A percentile compares a stretch with the other conserved stretches of the same genome.
Evolutionary conservation across 1,140 invertebrate species (phyloP).

Genomic region (Brachionus plicatilis): DNA sequence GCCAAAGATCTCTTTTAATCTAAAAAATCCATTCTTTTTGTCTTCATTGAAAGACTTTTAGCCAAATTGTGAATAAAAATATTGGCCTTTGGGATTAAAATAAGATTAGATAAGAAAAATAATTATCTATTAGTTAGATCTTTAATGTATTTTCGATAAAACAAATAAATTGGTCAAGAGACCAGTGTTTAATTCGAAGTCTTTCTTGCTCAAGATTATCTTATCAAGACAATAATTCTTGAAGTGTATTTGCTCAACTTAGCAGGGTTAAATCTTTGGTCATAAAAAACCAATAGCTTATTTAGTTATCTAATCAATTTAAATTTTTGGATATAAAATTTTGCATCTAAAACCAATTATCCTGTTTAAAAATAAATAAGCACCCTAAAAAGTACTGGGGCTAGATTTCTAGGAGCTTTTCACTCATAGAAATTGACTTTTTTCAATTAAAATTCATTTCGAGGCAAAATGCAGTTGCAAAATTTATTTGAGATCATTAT

Average conservation of each 20-base stretch:
- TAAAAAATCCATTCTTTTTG: not conserved
- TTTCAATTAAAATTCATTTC: too few relatives aligned
- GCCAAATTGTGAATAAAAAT: not conserved
- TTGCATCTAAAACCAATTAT: not conserved
- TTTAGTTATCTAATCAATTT: not conserved
- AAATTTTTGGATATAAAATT: not conserved
- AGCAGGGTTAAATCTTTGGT: not conserved
- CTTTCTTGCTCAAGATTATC: not conserved
- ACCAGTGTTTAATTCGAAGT: not conserved
- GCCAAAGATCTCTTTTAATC: not conserved
- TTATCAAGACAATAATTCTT: not conserved
- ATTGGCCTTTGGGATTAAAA: not conserved
- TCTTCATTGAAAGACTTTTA: not conserved
- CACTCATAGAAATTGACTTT: too few relatives aligned
- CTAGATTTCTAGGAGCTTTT: too few relatives aligned
- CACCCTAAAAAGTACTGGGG: not conserved
- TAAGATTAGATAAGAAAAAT: not conserved
- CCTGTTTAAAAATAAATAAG: not conserved
- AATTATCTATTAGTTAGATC: not conserved
- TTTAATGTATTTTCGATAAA: not conserved
- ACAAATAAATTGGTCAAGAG: not conserved
- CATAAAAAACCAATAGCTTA: not conserved
- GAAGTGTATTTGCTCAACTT: not conserved
- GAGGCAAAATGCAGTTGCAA: too few relatives aligned
- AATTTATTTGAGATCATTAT: too few relatives aligned